Base-by-base conservation (phyloP, 2,888 invertebrate genomes). In the Julus scanicus region DNA sequence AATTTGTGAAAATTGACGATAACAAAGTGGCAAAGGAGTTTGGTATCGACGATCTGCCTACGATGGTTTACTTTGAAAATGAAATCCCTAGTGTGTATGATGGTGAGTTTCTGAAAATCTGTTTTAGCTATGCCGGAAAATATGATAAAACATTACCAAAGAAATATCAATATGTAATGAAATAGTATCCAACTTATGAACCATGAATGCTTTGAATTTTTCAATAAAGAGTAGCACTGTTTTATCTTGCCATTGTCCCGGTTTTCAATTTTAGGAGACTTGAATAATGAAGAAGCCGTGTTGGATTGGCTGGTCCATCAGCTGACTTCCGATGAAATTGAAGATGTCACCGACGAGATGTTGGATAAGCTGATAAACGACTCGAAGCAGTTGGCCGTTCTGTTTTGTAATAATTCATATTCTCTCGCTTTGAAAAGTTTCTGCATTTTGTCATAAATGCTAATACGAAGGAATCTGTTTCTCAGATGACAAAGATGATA, bases 261-360 rank as follows among this genome's bases (percentile, higher is more conserved):
- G n/a, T 6, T 5, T 71, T 4, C 71, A 40, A 17, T 20, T 95
- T 94, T 95, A 97, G 97, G 97, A 95, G 95, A 97, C 95, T 96
- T 97, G 94, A 96, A 95, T 95, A 96, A 96, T 93, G 97, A 97
- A 95, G 96, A 96, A 94, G 96, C 96, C 95, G 97, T 97, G 94
- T 95, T 97, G 94, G 96, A 96, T 94, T 97, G 97, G 97, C 96
- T 97, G 94, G 94, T 97, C 94, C 95, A 96, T 94, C 97, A 97
- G 94, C 90, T 91, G 89, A 90, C 90, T 85, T 89, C 90, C 1
- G 92, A 92, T 88, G 92, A 92, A 89, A 92, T 92, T 63, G 92
- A 92, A 90, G 92, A 92, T 86, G 91, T 91, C 39, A 91, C 91
- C 6, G 90, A 91, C 49, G 91, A 91, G 89, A 92, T 92, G 91